Evolutionary conservation across 2,797 vertebrate genomes (phyloP).

Genomic region (Enteromius thamalakanensis): DNA sequence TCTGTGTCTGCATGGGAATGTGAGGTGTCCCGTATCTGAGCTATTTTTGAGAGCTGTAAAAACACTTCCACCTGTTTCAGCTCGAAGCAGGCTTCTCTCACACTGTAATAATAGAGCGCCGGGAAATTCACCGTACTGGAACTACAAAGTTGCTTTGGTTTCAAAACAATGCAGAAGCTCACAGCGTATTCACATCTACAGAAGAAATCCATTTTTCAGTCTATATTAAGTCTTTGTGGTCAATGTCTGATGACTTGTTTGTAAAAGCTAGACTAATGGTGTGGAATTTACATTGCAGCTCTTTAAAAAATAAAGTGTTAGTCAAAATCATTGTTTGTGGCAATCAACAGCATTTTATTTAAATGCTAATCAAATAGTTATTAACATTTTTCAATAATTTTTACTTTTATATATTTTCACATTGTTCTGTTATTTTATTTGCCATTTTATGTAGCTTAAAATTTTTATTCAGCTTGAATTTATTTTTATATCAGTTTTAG

Average conservation of each 20-base stretch:
- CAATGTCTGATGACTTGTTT: background rate
- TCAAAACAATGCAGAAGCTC: background rate
- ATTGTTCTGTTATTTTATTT: background rate
- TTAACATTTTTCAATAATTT: background rate
- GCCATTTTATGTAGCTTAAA: background rate
- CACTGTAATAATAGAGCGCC: conserved; percentile 13
- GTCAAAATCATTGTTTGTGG: background rate
- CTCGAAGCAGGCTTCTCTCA: background rate
- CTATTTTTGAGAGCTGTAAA: conserved; percentile 57
- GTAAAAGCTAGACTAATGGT: background rate
- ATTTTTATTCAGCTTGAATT: background rate
- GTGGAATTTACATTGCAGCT: too few relatives aligned
- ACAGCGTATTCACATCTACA: background rate
- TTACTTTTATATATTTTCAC: background rate
- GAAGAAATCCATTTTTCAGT: background rate
- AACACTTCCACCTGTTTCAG: too few relatives aligned
- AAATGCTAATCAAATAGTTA: background rate
- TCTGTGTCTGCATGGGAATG: conserved; percentile 23
- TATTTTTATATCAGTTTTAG: background rate
- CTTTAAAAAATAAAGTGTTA: background rate
- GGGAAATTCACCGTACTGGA: conserved; percentile 20
- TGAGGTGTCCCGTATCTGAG: conserved; percentile 34
- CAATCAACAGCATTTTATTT: background rate
- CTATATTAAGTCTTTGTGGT: background rate
- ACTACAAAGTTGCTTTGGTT: conserved; percentile 24